Conservation (phyloP, 2,888 invertebrate species). For the Dysmachus trigonus region DNA sequence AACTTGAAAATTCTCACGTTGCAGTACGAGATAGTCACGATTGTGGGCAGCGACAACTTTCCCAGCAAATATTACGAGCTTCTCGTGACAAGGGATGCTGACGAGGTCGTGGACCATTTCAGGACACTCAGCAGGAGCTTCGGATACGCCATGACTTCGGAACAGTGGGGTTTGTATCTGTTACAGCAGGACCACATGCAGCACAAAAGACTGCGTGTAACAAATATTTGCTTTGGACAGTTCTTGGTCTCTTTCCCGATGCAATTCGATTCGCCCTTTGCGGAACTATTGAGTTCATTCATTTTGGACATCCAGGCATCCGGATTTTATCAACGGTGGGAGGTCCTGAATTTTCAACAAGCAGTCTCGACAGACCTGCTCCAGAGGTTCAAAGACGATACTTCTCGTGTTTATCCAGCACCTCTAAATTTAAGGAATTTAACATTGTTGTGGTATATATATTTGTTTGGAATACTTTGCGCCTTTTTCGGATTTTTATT, state of each 20-base stretch:
- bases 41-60: conserved; percentile 52
- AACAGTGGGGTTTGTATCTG: conserved; percentile 52
- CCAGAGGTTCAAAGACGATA: background rate
- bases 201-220: conserved; percentile 51
- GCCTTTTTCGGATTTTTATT: conserved; percentile 9
- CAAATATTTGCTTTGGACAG: conserved; percentile 53
- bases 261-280: conserved; percentile 54
- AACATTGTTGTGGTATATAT: conserved; percentile 17
- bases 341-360: background rate
- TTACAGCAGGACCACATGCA: conserved; percentile 53
- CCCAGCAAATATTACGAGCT: conserved; percentile 51
- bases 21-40: conserved; percentile 52
- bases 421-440: conserved; percentile 11
- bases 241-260: conserved; percentile 54
- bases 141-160: conserved; percentile 51
- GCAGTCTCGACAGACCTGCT: background rate
- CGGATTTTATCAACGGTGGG: conserved; percentile 54
- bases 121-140: conserved; percentile 27
- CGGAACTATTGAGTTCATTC: conserved; percentile 52
- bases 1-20: conserved; percentile 51
- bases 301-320: conserved; percentile 51
- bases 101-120: conserved; percentile 31
- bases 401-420: background rate
- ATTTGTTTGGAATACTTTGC: background rate
- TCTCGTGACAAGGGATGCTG: conserved; percentile 39